phyloP scores from a whole-genome alignment of 1,140 invertebrate genomes.

The Batillaria attramentaria region DNA sequence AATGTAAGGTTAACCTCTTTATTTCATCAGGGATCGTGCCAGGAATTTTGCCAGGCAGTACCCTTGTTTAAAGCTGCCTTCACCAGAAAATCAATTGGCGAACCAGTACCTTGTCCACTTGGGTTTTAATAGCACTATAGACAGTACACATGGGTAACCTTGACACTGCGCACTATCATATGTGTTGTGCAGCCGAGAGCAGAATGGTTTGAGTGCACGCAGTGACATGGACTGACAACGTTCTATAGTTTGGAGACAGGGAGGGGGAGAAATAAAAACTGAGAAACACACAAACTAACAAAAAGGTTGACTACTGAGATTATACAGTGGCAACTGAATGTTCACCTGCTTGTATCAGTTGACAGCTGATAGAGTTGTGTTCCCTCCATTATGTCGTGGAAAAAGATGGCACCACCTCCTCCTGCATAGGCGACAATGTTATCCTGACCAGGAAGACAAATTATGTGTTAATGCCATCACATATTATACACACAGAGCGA shows the following conservation, averaged over 20 bases:
- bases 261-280: no score
- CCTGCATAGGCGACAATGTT: slow-evolving; percentile 45
- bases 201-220: background rate
- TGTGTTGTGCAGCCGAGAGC: background rate
- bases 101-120: background rate
- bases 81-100: background rate
- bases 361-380: slow-evolving; percentile 31
- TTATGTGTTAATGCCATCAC: background rate
- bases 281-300: background rate
- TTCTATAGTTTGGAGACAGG: background rate
- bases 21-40: background rate
- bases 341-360: slow-evolving; percentile 41
- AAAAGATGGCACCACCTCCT: slow-evolving; percentile 40
- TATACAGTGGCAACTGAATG: background rate
- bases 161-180: background rate
- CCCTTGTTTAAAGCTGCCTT: no score
- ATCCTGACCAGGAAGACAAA: slow-evolving; percentile 32
- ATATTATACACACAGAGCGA: background rate
- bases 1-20: no score
- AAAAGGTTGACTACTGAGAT: background rate
- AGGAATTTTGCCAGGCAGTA: no score
- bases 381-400: slow-evolving; percentile 37
- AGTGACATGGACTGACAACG: background rate
- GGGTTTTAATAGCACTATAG: background rate
- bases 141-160: background rate